These are phyloP conservation scores for Rhopilema esculentum DNA, from an alignment of 30 jellyfish, hydroid and myxozoan genomes.

Conservation along the genomic window DNA sequence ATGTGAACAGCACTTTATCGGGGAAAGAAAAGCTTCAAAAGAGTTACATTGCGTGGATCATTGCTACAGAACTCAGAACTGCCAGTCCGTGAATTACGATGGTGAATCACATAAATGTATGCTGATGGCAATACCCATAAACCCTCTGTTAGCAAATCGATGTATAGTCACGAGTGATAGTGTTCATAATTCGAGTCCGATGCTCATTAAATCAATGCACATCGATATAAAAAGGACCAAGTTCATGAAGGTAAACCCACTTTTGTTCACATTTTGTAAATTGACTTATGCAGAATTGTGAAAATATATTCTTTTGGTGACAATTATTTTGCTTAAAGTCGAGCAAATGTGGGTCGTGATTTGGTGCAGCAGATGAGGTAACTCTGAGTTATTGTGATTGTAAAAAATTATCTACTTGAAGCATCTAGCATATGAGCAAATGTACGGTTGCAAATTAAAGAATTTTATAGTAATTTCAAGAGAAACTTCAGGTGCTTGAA, in stretches of 20 bases:
- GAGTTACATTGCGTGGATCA: constrained; percentile 40
- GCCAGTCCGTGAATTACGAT: constrained; percentile 43
- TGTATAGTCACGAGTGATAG: constrained; percentile 15
- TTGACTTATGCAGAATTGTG: too few relatives aligned
- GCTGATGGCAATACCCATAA: constrained; percentile 5
- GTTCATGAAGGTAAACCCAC: background rate
- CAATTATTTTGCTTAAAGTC: too few relatives aligned
- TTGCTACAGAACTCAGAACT: constrained; percentile 20
- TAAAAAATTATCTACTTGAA: too few relatives aligned
- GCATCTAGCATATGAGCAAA: too few relatives aligned
- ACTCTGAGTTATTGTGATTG: too few relatives aligned
- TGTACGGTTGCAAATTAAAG: too few relatives aligned
- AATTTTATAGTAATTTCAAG: too few relatives aligned
- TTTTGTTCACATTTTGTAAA: too few relatives aligned
- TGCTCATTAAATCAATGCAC: background rate
- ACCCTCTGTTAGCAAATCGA: background rate
- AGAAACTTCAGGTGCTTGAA: too few relatives aligned
- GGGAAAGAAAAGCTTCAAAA: background rate
- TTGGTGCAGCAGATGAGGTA: too few relatives aligned
- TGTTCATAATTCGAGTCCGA: background rate
- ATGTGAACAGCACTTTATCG: background rate
- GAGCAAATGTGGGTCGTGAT: too few relatives aligned
- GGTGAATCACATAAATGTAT: background rate
- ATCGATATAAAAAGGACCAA: constrained; percentile 13
- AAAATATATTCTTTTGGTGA: too few relatives aligned